These are phyloP conservation scores for Hypercompe scribonia DNA, from an alignment of 2,888 invertebrate genomes.

Conservation along the genomic window DNA sequence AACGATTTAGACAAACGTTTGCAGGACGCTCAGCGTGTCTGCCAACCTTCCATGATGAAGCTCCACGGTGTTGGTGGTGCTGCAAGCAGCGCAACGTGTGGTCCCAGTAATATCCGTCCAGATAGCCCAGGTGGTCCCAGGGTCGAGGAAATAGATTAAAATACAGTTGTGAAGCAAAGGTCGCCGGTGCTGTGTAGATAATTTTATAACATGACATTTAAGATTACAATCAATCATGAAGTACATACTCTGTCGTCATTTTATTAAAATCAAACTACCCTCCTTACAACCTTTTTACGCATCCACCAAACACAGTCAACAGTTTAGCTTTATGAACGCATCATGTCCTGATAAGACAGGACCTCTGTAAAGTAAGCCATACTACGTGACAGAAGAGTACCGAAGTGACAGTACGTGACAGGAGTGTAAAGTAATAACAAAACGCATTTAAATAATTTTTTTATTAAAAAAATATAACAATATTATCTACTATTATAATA, in stretches of 20 bases:
- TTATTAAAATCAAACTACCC: not conserved
- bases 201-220: not conserved
- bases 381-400: too few relatives aligned
- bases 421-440: not conserved
- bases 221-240: not conserved
- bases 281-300: not conserved
- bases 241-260: not conserved
- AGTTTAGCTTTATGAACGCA: too few relatives aligned
- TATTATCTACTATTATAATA: slow-evolving; percentile 46
- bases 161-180: not conserved
- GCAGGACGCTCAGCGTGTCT: slow-evolving; percentile 91
- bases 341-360: too few relatives aligned
- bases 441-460: slow-evolving; percentile 41
- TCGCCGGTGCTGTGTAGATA: not conserved
- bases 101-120: slow-evolving; percentile 59
- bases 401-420: too few relatives aligned
- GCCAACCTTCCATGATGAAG: slow-evolving; percentile 93
- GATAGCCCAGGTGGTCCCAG: slow-evolving; percentile 85
- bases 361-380: too few relatives aligned
- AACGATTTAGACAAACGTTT: slow-evolving; percentile 92
- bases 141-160: slow-evolving; percentile 89
- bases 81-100: not conserved
- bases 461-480: slow-evolving; percentile 77
- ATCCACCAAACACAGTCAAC: too few relatives aligned
- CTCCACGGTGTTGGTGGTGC: slow-evolving; percentile 87